A percentile compares a stretch with the other conserved stretches of the same genome.
Evolutionary conservation across 2,113 vertebrate species (phyloP).

Genomic region (Hystrix brachyura): DNA sequence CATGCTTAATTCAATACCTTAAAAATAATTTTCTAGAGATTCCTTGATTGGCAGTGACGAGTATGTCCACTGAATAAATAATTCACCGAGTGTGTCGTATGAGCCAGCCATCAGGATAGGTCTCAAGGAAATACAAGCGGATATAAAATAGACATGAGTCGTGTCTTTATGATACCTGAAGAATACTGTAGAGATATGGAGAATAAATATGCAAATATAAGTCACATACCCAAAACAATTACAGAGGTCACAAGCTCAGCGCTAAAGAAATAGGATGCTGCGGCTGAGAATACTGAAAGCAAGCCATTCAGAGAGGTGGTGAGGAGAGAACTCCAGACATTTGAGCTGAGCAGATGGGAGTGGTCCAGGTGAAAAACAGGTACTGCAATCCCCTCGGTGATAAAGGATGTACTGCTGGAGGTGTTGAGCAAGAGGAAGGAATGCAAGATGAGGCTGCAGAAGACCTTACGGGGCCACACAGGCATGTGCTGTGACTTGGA

Average conservation of each 20-base stretch:
- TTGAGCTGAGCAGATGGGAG: background rate
- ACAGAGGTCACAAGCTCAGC: background rate
- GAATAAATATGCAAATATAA: background rate
- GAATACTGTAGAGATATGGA: background rate
- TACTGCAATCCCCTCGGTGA: background rate
- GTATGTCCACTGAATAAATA: background rate
- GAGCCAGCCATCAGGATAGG: background rate
- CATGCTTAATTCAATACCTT: background rate
- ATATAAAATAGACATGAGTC: background rate
- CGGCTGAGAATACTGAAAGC: rapidly evolving
- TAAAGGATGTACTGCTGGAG: background rate
- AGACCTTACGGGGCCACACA: rapidly evolving
- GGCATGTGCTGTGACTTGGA: background rate
- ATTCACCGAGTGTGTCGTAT: background rate
- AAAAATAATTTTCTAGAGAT: background rate
- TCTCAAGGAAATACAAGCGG: background rate
- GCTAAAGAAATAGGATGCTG: background rate
- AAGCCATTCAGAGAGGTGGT: background rate
- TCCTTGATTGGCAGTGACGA: background rate
- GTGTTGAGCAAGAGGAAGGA: background rate
- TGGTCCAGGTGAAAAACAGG: background rate
- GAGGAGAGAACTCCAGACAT: background rate
- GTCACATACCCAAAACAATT: conserved; percentile 1
- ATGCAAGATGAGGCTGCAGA: background rate
- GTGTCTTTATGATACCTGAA: background rate